Percentiles rank a stretch among this genome's conserved stretches.
Conservation (phyloP, 35 echinoderm and acorn worm genomes). For the Strongylocentrotus purpuratus region DNA sequence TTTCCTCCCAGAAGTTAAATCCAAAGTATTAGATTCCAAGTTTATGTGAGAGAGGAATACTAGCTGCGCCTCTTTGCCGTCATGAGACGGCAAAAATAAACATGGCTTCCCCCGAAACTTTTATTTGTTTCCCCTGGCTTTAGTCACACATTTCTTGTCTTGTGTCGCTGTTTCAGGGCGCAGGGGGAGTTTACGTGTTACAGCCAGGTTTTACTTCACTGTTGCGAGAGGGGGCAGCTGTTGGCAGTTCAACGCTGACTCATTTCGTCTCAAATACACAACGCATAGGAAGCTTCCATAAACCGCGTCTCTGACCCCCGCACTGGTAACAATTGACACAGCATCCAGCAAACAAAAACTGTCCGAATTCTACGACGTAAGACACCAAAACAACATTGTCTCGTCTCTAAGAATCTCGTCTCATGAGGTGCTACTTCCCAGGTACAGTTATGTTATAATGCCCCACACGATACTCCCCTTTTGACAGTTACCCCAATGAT, state of each 20-base stretch:
- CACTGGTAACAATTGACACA: not conserved
- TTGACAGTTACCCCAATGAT: constrained; percentile 44
- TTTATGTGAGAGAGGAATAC: not conserved
- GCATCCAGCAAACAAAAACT: not conserved
- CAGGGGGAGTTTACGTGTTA: constrained; percentile 13
- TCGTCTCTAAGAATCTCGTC: too few relatives aligned
- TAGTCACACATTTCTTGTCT: constrained; percentile 42
- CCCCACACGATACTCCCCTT: not conserved
- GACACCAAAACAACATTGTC: not conserved
- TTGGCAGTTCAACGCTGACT: constrained; percentile 34
- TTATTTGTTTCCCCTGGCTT: not conserved
- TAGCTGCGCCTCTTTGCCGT: not conserved
- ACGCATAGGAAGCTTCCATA: constrained; percentile 7
- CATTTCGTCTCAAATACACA: not conserved
- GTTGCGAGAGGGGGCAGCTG: constrained; percentile 41
- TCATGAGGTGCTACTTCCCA: not conserved
- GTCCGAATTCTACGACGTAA: not conserved
- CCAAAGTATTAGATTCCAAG: constrained; percentile 45
- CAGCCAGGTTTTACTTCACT: constrained; percentile 9
- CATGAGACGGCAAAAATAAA: constrained; percentile 51
- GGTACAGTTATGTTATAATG: constrained; percentile 39
- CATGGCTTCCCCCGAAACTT: constrained; percentile 46
- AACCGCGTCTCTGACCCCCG: not conserved
- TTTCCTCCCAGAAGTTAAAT: constrained; percentile 31
- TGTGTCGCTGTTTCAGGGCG: not conserved